Conservation (phyloP, 2,113 vertebrate species). For the Rhombomys opimus region DNA sequence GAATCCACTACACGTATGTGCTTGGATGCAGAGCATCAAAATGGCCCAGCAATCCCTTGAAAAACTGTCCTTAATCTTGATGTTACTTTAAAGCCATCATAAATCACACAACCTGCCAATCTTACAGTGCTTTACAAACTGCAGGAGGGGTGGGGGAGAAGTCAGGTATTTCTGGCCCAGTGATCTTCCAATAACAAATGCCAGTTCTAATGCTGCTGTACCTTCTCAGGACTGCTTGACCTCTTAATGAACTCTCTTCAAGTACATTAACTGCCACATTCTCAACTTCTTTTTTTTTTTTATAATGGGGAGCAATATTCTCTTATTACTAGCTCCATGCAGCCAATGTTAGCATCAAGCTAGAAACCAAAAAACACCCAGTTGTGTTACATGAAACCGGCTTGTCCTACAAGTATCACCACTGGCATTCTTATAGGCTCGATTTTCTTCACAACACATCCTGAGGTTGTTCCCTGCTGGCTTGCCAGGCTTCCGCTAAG, state of each 20-base stretch:
- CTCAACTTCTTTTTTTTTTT: conserved; percentile 84
- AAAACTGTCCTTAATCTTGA: conserved; percentile 83
- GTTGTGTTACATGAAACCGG: conserved; percentile 20
- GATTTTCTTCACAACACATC: neutral
- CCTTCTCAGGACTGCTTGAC: conserved; percentile 84
- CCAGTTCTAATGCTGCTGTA: conserved; percentile 82
- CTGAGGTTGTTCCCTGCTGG: neutral
- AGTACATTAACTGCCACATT: conserved; percentile 88
- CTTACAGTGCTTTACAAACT: conserved; percentile 85
- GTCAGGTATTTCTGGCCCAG: conserved; percentile 81
- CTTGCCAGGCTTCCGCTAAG: neutral
- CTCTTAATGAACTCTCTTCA: conserved; percentile 86
- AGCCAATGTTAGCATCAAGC: conserved; percentile 75
- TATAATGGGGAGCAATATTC: conserved; percentile 82
- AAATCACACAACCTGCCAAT: conserved; percentile 82
- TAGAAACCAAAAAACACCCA: conserved; percentile 75
- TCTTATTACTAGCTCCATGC: conserved; percentile 76
- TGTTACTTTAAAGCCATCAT: conserved; percentile 84
- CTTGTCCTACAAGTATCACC: neutral
- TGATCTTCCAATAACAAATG: conserved; percentile 83
- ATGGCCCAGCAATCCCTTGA: conserved; percentile 78
- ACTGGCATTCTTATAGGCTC: neutral
- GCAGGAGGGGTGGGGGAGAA: conserved; percentile 72
- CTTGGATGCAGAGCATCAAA: conserved; percentile 74
- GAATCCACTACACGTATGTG: neutral